A percentile compares a stretch with the other conserved stretches of the same genome.
phyloP scores from a whole-genome alignment of 2,113 vertebrate species.

The Tyrannus savana region DNA sequence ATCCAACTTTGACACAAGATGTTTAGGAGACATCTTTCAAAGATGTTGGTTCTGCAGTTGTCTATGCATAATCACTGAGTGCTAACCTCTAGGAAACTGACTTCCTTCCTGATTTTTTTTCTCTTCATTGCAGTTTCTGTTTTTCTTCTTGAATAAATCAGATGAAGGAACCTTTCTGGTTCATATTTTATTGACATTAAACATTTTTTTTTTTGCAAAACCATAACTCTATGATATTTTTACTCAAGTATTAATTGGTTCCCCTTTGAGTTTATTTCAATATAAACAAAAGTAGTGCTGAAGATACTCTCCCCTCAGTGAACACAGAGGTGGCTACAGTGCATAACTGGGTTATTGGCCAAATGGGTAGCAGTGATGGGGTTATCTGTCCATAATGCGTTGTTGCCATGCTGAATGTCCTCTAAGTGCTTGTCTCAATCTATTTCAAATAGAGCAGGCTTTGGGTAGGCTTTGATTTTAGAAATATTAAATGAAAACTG shows the following conservation, averaged over 20 bases:
- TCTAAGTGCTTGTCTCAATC: neutral
- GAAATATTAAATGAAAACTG: neutral
- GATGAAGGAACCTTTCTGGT: neutral
- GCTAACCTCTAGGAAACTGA: neutral
- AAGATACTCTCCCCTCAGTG: neutral
- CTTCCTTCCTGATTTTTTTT: neutral
- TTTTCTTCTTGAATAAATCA: neutral
- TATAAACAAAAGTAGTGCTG: neutral
- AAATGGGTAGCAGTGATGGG: fast-evolving
- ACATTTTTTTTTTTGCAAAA: neutral
- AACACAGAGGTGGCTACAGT: neutral
- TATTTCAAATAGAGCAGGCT: neutral
- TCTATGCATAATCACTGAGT: neutral
- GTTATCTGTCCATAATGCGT: neutral
- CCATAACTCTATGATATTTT: neutral
- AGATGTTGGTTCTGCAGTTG: neutral
- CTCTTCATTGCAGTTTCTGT: neutral
- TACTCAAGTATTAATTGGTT: neutral
- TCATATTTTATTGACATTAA: neutral
- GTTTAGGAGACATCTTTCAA: neutral
- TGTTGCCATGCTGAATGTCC: neutral
- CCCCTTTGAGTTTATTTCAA: neutral
- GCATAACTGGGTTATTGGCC: neutral
- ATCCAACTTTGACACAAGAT: neutral
- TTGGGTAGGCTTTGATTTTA: neutral